phyloP scores from a whole-genome alignment of 2,113 vertebrate genomes.

The Brachionichthys hirsutus region DNA sequence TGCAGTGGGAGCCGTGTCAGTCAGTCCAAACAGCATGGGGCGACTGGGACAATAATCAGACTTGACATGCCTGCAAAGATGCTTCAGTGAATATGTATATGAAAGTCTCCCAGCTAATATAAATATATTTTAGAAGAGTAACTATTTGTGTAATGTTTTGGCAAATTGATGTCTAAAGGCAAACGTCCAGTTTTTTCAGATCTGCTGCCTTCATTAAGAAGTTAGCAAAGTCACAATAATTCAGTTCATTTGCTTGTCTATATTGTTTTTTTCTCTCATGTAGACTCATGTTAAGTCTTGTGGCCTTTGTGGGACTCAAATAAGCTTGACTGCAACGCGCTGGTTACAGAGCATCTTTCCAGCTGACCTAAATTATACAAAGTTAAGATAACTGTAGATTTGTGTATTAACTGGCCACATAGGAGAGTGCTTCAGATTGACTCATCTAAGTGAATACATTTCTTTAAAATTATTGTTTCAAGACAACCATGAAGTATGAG shows the following conservation, averaged over 20 bases:
- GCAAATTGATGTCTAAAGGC: constrained; percentile 28
- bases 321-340: neutral
- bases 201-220: constrained; percentile 12
- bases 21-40: constrained; percentile 29
- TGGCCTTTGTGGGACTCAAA: neutral
- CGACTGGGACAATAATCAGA: constrained; percentile 29
- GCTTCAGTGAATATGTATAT: constrained; percentile 43
- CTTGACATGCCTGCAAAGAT: constrained; percentile 40
- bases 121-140: constrained; percentile 41
- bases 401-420: too few relatives aligned
- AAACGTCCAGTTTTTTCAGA: constrained; percentile 20
- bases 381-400: too few relatives aligned
- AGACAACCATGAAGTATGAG: constrained; percentile 11
- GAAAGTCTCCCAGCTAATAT: constrained; percentile 32
- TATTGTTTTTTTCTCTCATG: neutral
- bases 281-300: neutral
- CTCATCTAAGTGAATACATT: too few relatives aligned
- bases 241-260: constrained; percentile 27
- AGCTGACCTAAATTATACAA: neutral
- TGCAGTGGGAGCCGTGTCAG: constrained; percentile 20
- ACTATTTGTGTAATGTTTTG: constrained; percentile 32
- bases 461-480: neutral
- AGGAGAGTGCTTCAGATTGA: too few relatives aligned
- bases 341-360: neutral
- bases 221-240: constrained; percentile 28